These are phyloP conservation scores for Pachyrhynchus sulphureomaculatus DNA, from an alignment of 1,140 invertebrate genomes.

Conservation along the genomic window DNA sequence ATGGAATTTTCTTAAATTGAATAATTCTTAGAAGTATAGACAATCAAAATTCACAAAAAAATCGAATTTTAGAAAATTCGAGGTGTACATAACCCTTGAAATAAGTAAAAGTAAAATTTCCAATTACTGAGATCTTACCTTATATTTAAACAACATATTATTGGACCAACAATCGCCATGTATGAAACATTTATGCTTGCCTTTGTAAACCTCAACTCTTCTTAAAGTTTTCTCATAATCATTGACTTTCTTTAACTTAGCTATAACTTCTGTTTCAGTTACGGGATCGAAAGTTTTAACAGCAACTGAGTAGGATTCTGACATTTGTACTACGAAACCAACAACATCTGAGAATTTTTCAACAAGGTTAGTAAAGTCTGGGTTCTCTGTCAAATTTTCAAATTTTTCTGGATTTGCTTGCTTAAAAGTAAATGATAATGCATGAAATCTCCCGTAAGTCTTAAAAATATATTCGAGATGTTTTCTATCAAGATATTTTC, in stretches of 20 bases:
- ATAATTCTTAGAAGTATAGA: no score
- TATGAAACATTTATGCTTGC: constrained; percentile 16
- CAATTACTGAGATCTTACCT: constrained; percentile 29
- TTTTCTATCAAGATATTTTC: background rate
- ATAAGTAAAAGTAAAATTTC: no score
- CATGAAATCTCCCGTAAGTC: constrained; percentile 30
- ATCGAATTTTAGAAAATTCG: no score
- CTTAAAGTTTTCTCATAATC: background rate
- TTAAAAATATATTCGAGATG: constrained; percentile 20
- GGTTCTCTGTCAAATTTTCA: background rate
- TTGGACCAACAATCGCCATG: constrained; percentile 33
- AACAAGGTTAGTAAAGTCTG: constrained; percentile 1
- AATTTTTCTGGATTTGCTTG: constrained; percentile 42
- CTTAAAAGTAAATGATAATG: constrained; percentile 52
- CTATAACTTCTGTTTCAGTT: background rate
- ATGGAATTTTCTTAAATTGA: no score
- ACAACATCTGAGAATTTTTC: background rate
- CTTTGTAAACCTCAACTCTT: constrained; percentile 28
- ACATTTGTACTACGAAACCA: background rate
- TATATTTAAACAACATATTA: constrained; percentile 34
- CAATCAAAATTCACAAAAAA: no score
- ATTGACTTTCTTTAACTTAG: background rate
- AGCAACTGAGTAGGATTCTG: background rate
- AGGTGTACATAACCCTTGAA: no score
- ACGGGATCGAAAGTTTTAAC: constrained; percentile 3